These are phyloP conservation scores for Otolemur crassicaudatus DNA, from an alignment of 2,797 vertebrate genomes.

Conservation along the genomic window DNA sequence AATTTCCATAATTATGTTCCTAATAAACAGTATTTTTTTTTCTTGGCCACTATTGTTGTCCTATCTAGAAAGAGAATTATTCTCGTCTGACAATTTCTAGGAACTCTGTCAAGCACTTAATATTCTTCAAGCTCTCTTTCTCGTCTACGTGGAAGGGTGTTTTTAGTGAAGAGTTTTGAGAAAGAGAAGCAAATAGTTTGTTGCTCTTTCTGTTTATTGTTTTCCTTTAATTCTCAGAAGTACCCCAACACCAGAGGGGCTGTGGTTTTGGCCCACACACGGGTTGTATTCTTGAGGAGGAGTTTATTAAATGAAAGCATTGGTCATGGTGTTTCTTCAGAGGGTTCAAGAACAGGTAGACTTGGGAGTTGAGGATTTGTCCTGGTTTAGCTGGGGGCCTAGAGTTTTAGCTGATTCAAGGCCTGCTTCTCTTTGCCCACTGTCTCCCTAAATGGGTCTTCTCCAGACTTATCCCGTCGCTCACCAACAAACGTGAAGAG, in stretches of 20 bases:
- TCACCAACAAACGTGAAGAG: background rate
- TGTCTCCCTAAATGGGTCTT: background rate
- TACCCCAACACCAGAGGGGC: background rate
- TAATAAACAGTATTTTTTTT: background rate
- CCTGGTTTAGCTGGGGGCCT: background rate
- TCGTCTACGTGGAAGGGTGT: background rate
- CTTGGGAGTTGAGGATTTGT: background rate
- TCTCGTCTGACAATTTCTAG: background rate
- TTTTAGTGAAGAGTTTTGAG: background rate
- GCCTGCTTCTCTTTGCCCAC: background rate
- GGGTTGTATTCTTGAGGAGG: background rate
- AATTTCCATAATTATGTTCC: conserved; percentile 15
- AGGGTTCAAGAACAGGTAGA: background rate
- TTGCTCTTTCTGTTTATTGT: background rate
- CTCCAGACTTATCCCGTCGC: background rate
- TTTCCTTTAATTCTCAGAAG: background rate
- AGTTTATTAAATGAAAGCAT: background rate
- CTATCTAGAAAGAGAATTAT: conserved; percentile 18
- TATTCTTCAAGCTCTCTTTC: background rate
- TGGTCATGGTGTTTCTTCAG: background rate
- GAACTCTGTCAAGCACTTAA: background rate
- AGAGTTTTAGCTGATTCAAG: background rate
- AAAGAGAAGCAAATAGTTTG: background rate
- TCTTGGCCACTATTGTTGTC: background rate
- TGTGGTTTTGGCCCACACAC: background rate